Conservation (phyloP, 1,140 invertebrate species). For the Trichoplusia ni region DNA sequence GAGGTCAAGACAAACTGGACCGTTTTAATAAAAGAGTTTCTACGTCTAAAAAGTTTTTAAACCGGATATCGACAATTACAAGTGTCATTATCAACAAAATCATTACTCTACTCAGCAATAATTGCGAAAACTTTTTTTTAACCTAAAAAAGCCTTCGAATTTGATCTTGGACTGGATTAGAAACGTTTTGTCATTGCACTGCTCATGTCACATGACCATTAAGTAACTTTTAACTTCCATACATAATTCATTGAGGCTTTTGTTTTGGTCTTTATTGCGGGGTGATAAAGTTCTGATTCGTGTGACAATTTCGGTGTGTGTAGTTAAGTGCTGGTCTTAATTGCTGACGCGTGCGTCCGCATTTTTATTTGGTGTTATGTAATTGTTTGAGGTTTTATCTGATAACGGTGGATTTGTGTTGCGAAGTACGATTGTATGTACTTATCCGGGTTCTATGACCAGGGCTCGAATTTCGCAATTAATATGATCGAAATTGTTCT, state of each 20-base stretch:
- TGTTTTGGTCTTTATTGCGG: background rate
- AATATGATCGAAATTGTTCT: too few relatives aligned
- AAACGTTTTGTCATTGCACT: conserved; percentile 16
- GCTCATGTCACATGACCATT: conserved; percentile 7
- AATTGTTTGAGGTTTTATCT: conserved; percentile 17
- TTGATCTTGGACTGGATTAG: conserved; percentile 33
- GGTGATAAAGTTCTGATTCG: background rate
- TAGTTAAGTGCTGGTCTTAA: conserved; percentile 27
- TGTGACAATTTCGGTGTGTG: background rate
- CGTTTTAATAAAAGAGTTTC: too few relatives aligned
- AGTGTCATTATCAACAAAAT: too few relatives aligned
- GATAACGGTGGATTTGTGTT: background rate
- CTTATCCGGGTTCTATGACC: conserved; percentile 1
- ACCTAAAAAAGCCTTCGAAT: conserved; percentile 28
- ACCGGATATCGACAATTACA: too few relatives aligned
- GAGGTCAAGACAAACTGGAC: too few relatives aligned
- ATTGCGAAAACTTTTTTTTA: conserved; percentile 24
- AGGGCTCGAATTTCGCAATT: too few relatives aligned
- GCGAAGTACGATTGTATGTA: background rate
- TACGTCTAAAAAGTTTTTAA: too few relatives aligned
- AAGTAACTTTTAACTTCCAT: conserved; percentile 18
- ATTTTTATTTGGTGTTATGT: conserved; percentile 23
- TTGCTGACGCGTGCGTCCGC: conserved; percentile 25
- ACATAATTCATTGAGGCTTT: conserved; percentile 25
- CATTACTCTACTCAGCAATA: background rate